These are phyloP conservation scores for Stichodactyla mertensii DNA, from an alignment of 64 coral and sea anemone species.

Conservation along the genomic window DNA sequence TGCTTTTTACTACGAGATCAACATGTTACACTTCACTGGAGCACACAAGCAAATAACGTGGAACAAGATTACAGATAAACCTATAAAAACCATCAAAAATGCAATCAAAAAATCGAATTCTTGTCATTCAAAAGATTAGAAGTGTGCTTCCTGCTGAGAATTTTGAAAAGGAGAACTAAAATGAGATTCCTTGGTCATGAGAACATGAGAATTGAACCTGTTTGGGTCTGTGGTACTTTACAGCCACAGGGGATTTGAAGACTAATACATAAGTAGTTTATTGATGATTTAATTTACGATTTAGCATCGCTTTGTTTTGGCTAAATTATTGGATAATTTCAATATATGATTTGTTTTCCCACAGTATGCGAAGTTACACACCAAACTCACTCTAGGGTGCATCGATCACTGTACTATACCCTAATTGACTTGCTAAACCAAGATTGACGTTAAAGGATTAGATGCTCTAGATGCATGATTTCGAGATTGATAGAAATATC, in stretches of 20 bases:
- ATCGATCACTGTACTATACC: neutral
- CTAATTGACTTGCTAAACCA: neutral
- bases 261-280: neutral
- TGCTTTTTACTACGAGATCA: neutral
- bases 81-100: slow-evolving; percentile 9
- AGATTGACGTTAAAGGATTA: neutral
- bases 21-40: neutral
- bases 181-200: neutral
- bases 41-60: neutral
- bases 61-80: slow-evolving; percentile 24
- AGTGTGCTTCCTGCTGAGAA: neutral
- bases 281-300: neutral
- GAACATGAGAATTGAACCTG: neutral
- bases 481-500: neutral
- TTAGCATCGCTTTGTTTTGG: neutral
- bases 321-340: neutral
- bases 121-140: neutral
- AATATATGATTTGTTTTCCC: neutral
- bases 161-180: neutral
- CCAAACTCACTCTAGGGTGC: neutral
- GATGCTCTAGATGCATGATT: neutral
- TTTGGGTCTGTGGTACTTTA: neutral
- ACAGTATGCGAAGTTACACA: neutral
- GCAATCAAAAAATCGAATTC: slow-evolving; percentile 7
- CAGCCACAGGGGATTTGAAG: neutral